Conservation (phyloP, 2,888 invertebrate genomes). For the Nemoura dubitans region DNA sequence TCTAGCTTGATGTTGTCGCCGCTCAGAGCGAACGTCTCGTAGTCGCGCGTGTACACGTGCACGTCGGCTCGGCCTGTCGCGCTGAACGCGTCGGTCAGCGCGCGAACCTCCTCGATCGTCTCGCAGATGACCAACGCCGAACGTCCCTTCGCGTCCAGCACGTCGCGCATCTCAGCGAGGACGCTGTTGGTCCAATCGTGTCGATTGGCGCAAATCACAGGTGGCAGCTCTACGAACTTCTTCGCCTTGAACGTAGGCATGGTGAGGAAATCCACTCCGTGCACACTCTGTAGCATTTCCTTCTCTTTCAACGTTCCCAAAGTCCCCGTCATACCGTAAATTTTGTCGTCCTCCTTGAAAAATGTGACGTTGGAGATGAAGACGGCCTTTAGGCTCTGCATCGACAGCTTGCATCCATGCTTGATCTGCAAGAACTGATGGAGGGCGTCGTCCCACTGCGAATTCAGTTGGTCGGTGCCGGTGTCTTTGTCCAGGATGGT, state of each 20-base stretch:
- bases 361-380: constrained; percentile 59
- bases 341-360: constrained; percentile 54
- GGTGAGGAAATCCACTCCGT: constrained; percentile 55
- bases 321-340: constrained; percentile 59
- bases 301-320: constrained; percentile 56
- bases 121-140: constrained; percentile 56
- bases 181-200: background rate
- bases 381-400: constrained; percentile 57
- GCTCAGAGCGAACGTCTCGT: constrained; percentile 47
- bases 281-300: constrained; percentile 54
- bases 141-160: constrained; percentile 50
- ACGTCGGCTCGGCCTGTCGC: constrained; percentile 34
- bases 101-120: constrained; percentile 51
- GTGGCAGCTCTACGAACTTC: constrained; percentile 53
- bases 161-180: background rate
- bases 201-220: constrained; percentile 49
- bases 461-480: constrained; percentile 57
- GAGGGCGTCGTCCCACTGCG: constrained; percentile 58
- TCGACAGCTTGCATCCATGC: constrained; percentile 56
- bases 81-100: constrained; percentile 49
- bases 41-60: constrained; percentile 50
- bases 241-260: constrained; percentile 56
- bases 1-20: constrained; percentile 47
- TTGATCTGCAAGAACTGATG: constrained; percentile 60
- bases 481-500: constrained; percentile 57